These are phyloP conservation scores for Xylota sylvarum DNA, from an alignment of 2,888 invertebrate genomes.

Conservation along the genomic window DNA sequence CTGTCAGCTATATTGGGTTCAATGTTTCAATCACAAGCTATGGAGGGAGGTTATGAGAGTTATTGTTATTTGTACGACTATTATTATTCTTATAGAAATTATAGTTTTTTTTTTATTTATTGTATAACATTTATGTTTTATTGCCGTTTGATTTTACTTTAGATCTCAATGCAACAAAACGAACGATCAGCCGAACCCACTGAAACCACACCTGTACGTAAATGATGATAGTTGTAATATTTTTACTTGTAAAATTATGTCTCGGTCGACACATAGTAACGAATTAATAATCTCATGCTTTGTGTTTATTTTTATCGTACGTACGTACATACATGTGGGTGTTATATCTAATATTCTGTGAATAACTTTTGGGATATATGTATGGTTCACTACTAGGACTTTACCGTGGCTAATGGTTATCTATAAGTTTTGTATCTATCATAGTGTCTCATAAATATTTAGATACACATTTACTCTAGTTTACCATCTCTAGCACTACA, in stretches of 20 bases:
- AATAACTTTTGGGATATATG: conserved; percentile 41
- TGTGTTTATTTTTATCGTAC: conserved; percentile 9
- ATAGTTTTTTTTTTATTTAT: conserved; percentile 23
- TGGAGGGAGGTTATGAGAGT: no score
- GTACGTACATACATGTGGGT: conserved; percentile 11
- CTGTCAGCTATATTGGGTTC: no score
- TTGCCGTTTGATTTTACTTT: conserved; percentile 85
- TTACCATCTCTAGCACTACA: conserved; percentile 29
- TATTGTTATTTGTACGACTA: neutral
- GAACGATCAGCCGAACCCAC: conserved; percentile 86
- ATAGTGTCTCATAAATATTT: conserved; percentile 35
- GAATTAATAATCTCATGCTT: conserved; percentile 40
- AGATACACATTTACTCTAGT: conserved; percentile 19
- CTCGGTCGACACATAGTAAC: conserved; percentile 27
- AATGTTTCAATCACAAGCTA: no score
- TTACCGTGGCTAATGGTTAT: conserved; percentile 26
- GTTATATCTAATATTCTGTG: conserved; percentile 25
- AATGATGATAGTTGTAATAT: conserved; percentile 77
- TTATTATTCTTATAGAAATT: conserved; percentile 9
- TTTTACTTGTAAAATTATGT: conserved; percentile 37
- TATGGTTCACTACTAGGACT: conserved; percentile 29
- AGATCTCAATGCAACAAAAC: conserved; percentile 88
- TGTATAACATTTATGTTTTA: conserved; percentile 49
- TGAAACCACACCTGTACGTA: conserved; percentile 85
- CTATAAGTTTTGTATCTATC: no score